These are phyloP conservation scores for Rotaria socialis DNA, from an alignment of 2,888 invertebrate genomes.

Conservation along the genomic window DNA sequence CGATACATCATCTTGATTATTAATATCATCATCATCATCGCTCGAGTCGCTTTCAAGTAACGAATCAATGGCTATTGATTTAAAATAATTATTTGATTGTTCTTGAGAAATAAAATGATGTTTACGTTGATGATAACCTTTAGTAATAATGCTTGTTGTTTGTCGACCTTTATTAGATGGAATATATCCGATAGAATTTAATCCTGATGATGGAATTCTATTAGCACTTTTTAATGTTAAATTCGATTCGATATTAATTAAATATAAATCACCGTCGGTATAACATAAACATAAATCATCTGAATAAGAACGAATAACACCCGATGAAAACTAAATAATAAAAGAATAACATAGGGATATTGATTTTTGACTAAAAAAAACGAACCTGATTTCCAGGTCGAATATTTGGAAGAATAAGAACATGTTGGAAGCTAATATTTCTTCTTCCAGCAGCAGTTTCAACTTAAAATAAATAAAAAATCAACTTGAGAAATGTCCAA, in stretches of 20 bases:
- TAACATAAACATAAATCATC: constrained; percentile 92
- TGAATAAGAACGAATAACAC: constrained; percentile 52
- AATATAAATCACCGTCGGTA: constrained; percentile 89
- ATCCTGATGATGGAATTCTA: constrained; percentile 88
- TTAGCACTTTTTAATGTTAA: constrained; percentile 91
- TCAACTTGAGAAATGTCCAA: not conserved
- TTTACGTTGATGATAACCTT: not conserved
- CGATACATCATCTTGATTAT: not conserved
- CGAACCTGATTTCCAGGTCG: constrained; percentile 39
- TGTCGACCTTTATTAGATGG: constrained; percentile 64
- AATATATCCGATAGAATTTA: constrained; percentile 83
- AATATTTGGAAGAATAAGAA: constrained; percentile 38
- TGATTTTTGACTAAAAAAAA: too few relatives aligned
- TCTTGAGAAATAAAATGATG: not conserved
- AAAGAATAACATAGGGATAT: too few relatives aligned
- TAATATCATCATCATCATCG: not conserved
- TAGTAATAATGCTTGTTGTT: not conserved
- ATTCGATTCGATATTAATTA: constrained; percentile 79
- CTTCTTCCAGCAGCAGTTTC: not conserved
- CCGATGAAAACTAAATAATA: constrained; percentile 56
- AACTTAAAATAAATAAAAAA: not conserved
- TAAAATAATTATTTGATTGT: not conserved
- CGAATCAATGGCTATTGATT: not conserved
- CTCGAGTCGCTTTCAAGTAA: constrained; percentile 8
- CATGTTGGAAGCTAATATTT: constrained; percentile 39